Evolutionary conservation across 37 sponge, comb jelly and placozoan genomes (phyloP).

Genomic region (Sycon ciliatum): DNA sequence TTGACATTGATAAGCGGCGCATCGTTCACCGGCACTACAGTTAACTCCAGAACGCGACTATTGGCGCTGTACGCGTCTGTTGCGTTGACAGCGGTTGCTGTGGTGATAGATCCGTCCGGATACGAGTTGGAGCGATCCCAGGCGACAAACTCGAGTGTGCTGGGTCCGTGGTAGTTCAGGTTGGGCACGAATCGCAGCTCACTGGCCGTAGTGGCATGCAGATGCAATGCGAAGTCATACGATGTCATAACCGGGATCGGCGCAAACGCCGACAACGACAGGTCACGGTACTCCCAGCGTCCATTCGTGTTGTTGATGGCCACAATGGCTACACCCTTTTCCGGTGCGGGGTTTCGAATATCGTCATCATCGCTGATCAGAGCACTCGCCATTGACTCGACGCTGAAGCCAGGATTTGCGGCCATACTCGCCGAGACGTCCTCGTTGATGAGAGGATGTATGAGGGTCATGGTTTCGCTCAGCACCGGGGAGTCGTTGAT

Average conservation of each 20-base stretch:
- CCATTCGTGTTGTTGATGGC: conserved; percentile 53
- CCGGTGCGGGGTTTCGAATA: neutral
- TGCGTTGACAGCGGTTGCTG: neutral
- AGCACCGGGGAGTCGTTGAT: conserved; percentile 72
- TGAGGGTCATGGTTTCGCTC: neutral
- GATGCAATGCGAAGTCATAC: conserved; percentile 35
- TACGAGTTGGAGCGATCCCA: conserved; percentile 70
- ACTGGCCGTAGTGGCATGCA: conserved; percentile 37
- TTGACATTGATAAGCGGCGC: conserved; percentile 58
- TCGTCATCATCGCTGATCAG: conserved; percentile 71
- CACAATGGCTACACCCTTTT: conserved; percentile 66
- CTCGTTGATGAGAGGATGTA: conserved; percentile 54
- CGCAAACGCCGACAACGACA: conserved; percentile 2
- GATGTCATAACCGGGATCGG: conserved; percentile 20
- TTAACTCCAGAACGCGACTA: conserved; percentile 32
- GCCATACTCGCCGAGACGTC: conserved; percentile 40
- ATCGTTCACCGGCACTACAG: conserved; percentile 74
- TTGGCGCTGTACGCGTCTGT: conserved; percentile 59
- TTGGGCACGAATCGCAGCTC: conserved; percentile 67
- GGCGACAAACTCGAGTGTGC: conserved; percentile 58
- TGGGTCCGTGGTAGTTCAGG: conserved; percentile 52
- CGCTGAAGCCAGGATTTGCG: conserved; percentile 35
- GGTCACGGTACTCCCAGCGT: conserved; percentile 44
- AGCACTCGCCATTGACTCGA: conserved; percentile 34
- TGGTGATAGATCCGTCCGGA: conserved; percentile 37